Evolutionary conservation across 2,113 vertebrate genomes (phyloP), one percentile per base, ranked within the genome.

Genomic region (Gymnogyps californianus): DNA sequence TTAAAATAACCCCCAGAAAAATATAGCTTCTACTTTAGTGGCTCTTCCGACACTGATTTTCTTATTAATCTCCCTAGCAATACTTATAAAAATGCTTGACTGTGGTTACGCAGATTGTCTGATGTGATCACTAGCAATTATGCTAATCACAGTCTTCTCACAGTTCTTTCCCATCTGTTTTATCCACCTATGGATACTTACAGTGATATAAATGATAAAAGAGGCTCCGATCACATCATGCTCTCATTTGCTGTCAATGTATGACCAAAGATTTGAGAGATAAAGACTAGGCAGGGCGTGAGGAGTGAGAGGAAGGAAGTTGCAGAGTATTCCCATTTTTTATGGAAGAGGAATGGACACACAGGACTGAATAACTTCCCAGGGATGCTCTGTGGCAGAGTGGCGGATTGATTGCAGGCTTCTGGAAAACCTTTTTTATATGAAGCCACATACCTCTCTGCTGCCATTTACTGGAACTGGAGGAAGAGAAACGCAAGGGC

Each of bases 101-200:
- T 95, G 62, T 95, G 65, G 97, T 94, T 97, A 97, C 83, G 58
- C 96, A 97, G 96, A 97, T 96, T 97, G 97, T 97, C 95, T 97
- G 94, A 97, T 97, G 87, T 96, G 97, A 96, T 97, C 97, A 92
- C 91, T 96, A 96, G 97, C 95, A 96, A 97, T 97, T 97, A 97
- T 97, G 96, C 96, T 97, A 97, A 97, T 97, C 95, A 94, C 78
- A 95, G 93, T 96, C 87, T 96, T 96, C 89, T 97, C 95, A 85
- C 89, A 92, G 91, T 96, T 96, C 95, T 93, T 95, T 96, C 91
- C 95, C 95, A 97, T 97, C 95, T 97, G 93, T 97, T 97, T 97
- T 94, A 96, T 97, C 89, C 93, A 97, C 97, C 97, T 97, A 97
- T 97, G 94, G 95, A 93, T 97, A 94, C 93, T 96, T 74, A 66